Base-by-base conservation (phyloP, 2,797 vertebrate species). In the Gallinago nigripennis region DNA sequence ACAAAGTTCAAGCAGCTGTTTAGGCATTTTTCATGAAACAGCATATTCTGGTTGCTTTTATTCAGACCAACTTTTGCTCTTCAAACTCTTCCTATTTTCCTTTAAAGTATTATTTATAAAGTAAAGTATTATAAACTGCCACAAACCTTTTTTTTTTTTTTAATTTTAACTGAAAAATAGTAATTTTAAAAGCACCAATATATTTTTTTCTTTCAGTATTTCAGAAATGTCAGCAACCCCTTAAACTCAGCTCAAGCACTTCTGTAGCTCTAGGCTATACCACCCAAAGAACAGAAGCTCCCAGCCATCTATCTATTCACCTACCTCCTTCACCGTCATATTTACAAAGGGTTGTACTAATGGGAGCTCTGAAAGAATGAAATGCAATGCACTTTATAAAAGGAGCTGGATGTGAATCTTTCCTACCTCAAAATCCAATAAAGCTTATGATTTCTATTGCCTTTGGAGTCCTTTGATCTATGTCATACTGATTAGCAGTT, bases 371-470 rank as follows among this genome's bases (percentile, higher is more conserved):
- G n/a, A 71, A 89, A 85, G 64, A 78, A 85, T 41, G 50, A 91
- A 90, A 87, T 27, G 31, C 31, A 95, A 88, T 35, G 76, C 28
- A 48, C 71, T 83, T 95, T 93, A 95, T 96, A 95, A 92, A 95
- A 87, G 71, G 61, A 92, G 60, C 56, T 45, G 57, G 50, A 89
- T 60, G 51, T 12, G 92, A 89, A 61, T 91, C 86, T 81, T 81
- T 64, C 66, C 63, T 70, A 45, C 56, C 80, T 88, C 94, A 88
- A 86, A 97, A 97, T 96, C 95, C 95, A 96, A 96, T 97, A 96
- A 91, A 96, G 87, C 54, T 91, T 80, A 84, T 33, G 58, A 84
- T 86, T 90, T 95, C 93, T 96, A 96, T 91, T 94, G 89, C 95
- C 87, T 69, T 95, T 90, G 86, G 93, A 96, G 92, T 93, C 88